Conservation (phyloP, 2,888 invertebrate species). For the Netelia virgata region DNA sequence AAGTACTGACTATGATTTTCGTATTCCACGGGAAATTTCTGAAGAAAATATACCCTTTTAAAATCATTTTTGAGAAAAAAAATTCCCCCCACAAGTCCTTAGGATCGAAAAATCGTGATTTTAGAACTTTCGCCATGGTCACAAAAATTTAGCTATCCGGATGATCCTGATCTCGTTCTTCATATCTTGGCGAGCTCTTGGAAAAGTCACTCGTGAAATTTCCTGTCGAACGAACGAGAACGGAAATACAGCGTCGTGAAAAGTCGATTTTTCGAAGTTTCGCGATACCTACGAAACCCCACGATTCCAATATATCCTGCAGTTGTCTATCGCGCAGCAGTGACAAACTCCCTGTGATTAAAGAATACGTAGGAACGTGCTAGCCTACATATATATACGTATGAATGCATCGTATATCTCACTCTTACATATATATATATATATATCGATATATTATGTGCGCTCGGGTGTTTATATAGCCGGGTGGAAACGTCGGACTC, state of each 20-base stretch:
- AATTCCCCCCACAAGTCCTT: no score
- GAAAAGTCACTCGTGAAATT: neutral
- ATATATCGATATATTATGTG: neutral
- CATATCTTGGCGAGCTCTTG: no score
- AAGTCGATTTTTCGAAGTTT: neutral
- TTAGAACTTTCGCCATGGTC: no score
- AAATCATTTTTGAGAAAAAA: no score
- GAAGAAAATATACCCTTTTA: no score
- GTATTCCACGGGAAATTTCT: no score
- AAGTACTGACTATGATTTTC: no score
- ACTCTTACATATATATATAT: constrained; percentile 22
- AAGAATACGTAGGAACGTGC: constrained; percentile 52
- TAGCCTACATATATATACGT: constrained; percentile 15
- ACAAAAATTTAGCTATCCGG: no score
- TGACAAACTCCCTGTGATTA: constrained; percentile 67
- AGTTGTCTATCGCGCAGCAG: constrained; percentile 41
- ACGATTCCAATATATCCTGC: constrained; percentile 63
- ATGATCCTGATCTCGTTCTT: no score
- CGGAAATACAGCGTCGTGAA: no score
- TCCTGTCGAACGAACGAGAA: neutral
- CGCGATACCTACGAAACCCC: neutral
- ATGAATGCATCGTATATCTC: constrained; percentile 44
- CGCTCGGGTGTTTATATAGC: constrained; percentile 35
- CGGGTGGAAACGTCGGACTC: constrained; percentile 45
- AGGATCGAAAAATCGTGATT: no score